phyloP scores from a whole-genome alignment of 2,113 vertebrate species.

The Panurus biarmicus region DNA sequence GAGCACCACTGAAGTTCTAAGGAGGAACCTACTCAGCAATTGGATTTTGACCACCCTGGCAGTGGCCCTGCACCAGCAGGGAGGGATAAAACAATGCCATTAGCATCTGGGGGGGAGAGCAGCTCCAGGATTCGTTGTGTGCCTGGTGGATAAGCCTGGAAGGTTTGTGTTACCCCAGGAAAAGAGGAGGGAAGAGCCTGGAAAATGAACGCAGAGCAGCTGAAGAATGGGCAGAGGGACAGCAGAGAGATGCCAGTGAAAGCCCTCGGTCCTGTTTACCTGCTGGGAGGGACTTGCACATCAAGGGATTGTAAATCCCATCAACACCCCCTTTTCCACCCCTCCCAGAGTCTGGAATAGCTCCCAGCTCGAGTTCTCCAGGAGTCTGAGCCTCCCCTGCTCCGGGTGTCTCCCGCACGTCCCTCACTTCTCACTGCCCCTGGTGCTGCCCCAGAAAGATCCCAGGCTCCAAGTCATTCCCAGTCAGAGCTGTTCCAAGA shows the following conservation, averaged over 20 bases:
- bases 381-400: not conserved
- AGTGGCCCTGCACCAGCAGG: not conserved
- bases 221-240: not conserved
- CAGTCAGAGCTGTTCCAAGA: not conserved
- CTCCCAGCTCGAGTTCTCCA: fast-evolving
- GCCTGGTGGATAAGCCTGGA: not conserved
- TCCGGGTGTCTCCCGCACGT: fast-evolving
- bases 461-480: not conserved
- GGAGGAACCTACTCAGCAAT: slow-evolving; percentile 2
- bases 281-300: not conserved
- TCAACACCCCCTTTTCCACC: not conserved
- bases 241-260: not conserved
- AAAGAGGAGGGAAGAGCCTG: not conserved
- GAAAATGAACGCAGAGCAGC: not conserved
- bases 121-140: not conserved
- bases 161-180: not conserved
- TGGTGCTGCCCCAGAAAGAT: not conserved
- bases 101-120: not conserved
- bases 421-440: fast-evolving
- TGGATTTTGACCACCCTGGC: not conserved
- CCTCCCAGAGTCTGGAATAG: not conserved
- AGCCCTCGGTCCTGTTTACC: not conserved
- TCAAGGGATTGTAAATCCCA: not conserved
- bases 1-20: not conserved
- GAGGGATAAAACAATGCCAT: not conserved